These are phyloP conservation scores for Lapara coniferarum DNA, from an alignment of 2,888 invertebrate genomes.

Conservation along the genomic window DNA sequence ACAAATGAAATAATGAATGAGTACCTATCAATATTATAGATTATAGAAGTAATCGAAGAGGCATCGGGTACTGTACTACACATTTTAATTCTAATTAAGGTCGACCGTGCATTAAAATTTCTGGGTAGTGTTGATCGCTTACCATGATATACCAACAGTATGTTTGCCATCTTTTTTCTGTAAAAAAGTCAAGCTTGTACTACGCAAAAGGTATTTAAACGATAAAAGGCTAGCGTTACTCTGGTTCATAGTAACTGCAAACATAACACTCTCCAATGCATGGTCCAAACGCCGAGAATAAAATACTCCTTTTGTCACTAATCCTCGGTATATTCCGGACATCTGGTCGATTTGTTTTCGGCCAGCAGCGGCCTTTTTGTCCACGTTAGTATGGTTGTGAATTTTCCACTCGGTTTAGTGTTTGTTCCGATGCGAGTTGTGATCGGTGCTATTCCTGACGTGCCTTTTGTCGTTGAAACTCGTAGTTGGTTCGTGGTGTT, in stretches of 20 bases:
- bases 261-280: neutral
- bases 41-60: too few relatives aligned
- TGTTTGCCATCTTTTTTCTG: too few relatives aligned
- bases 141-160: too few relatives aligned
- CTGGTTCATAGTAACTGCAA: neutral
- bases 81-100: too few relatives aligned
- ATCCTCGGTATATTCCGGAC: neutral
- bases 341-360: neutral
- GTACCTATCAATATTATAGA: neutral
- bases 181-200: too few relatives aligned
- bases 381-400: conserved; percentile 28
- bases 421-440: conserved; percentile 30
- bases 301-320: neutral
- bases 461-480: conserved; percentile 44
- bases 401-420: conserved; percentile 41
- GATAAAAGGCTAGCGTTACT: neutral
- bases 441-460: conserved; percentile 42
- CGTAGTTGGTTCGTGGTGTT: conserved; percentile 36
- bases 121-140: too few relatives aligned
- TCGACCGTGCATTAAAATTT: too few relatives aligned
- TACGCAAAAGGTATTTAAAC: neutral
- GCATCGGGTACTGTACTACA: too few relatives aligned
- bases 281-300: neutral
- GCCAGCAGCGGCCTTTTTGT: neutral
- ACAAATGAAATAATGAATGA: neutral